Conservation (phyloP, 2,888 invertebrate genomes). For the Neoscelio sp. region DNA sequence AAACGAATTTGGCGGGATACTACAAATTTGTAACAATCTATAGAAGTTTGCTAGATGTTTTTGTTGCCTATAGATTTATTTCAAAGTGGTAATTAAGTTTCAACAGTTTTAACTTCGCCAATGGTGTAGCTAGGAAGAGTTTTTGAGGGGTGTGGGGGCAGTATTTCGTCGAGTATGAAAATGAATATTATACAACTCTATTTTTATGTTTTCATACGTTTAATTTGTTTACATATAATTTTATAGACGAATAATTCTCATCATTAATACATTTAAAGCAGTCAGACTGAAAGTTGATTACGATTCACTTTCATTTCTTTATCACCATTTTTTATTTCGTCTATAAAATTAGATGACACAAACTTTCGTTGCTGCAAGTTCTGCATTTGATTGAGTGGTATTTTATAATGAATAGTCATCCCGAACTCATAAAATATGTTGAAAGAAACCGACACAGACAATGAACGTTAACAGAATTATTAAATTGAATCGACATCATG, state of each 20-base stretch:
- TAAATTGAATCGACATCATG: constrained; percentile 22
- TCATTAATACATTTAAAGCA: constrained; percentile 12
- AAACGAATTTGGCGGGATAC: no score
- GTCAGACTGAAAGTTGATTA: constrained; percentile 23
- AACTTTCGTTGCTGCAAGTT: constrained; percentile 2
- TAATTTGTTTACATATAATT: no score
- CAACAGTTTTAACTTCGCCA: no score
- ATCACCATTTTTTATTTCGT: constrained; percentile 25
- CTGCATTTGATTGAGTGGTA: constrained; percentile 18
- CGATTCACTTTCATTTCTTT: constrained; percentile 32
- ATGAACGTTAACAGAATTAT: constrained; percentile 33
- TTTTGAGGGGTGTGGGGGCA: no score
- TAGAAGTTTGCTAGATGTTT: no score
- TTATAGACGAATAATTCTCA: constrained; percentile 29
- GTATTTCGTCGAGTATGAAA: no score
- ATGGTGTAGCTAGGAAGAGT: no score
- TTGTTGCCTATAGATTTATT: no score
- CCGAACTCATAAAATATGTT: constrained; percentile 10
- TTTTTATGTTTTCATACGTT: no score
- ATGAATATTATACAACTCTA: no score
- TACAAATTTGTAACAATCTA: no score
- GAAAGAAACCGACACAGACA: constrained; percentile 28
- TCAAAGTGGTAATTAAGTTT: no score
- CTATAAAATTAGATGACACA: neutral
- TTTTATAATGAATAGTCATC: neutral